A percentile compares a stretch with the other conserved stretches of the same genome.
These are phyloP conservation scores for Gulo gulo DNA, from an alignment of 2,113 vertebrate genomes.

Conservation along the genomic window DNA sequence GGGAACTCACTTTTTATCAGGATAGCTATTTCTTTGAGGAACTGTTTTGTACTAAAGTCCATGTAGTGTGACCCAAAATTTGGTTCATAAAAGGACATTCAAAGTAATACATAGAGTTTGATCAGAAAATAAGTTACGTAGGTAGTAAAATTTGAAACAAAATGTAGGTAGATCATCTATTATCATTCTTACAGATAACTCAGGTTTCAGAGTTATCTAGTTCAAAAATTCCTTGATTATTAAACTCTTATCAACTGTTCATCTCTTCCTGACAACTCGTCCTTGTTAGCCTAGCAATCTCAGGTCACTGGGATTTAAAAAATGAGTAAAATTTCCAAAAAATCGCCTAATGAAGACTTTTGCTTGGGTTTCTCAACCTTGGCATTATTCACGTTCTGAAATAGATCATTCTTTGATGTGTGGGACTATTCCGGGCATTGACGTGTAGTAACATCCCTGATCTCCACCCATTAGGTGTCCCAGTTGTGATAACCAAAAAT, in stretches of 20 bases:
- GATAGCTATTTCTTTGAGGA: slow-evolving; percentile 8
- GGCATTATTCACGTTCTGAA: not conserved
- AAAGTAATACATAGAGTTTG: not conserved
- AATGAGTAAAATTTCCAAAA: not conserved
- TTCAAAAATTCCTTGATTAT: not conserved
- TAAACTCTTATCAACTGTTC: not conserved
- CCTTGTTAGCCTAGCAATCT: not conserved
- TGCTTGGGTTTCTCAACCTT: not conserved
- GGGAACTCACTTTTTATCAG: not conserved
- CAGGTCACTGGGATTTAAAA: not conserved
- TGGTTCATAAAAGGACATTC: not conserved
- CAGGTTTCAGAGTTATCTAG: not conserved
- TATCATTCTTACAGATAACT: not conserved
- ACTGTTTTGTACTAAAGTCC: not conserved
- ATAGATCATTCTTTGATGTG: not conserved
- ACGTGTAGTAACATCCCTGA: not conserved
- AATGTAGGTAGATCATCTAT: not conserved
- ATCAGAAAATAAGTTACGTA: not conserved
- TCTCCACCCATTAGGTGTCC: not conserved
- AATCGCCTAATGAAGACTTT: not conserved
- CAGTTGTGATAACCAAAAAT: not conserved
- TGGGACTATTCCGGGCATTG: not conserved
- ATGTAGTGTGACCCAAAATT: not conserved
- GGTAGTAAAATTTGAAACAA: not conserved
- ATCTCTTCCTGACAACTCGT: not conserved